Conservation (phyloP, 2,113 vertebrate genomes). For the Halcyon senegalensis region DNA sequence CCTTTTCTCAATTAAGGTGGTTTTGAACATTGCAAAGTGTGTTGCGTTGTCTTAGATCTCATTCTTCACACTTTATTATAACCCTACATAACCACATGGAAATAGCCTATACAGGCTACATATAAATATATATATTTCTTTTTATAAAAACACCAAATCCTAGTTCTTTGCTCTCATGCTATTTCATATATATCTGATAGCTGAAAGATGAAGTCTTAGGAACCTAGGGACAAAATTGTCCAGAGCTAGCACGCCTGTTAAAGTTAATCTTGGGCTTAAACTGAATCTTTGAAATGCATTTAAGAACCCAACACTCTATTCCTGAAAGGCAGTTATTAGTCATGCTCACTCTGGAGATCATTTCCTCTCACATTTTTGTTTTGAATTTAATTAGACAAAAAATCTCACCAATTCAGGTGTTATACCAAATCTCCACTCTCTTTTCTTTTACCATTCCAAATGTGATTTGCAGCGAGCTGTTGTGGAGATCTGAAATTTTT, state of each 20-base stretch:
- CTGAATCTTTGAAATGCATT: background rate
- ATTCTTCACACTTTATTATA: background rate
- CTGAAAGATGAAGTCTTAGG: background rate
- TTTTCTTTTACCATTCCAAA: background rate
- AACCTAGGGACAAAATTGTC: background rate
- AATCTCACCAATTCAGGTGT: background rate
- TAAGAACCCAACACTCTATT: background rate
- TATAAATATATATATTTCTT: background rate
- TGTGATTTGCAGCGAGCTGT: background rate
- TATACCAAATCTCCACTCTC: background rate
- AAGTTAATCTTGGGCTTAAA: background rate
- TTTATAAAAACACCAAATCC: background rate
- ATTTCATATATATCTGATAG: background rate
- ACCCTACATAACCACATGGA: background rate
- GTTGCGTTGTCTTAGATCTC: background rate
- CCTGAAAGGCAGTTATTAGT: background rate
- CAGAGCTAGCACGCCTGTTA: background rate
- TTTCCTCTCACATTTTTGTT: background rate
- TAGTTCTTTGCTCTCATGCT: background rate
- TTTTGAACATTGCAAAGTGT: background rate
- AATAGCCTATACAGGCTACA: background rate
- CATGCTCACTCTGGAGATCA: background rate
- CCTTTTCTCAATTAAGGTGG: background rate
- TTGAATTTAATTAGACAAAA: constrained; percentile 5
- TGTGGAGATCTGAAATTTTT: background rate